phyloP scores from a whole-genome alignment of 2,888 invertebrate species.

The Agriotes lineatus region DNA sequence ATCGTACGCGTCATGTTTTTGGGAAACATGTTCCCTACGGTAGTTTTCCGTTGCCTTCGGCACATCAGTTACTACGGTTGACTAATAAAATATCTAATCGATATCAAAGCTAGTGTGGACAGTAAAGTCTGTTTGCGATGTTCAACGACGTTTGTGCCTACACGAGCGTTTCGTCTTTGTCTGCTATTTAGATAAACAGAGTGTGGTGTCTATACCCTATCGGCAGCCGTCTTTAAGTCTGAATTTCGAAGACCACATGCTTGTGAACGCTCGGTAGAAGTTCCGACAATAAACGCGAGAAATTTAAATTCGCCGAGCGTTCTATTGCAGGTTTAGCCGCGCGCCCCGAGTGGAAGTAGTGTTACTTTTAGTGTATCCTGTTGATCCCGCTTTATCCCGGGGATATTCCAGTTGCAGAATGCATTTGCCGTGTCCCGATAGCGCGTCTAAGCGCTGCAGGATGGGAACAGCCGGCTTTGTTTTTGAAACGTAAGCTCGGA shows the following conservation, averaged over 20 bases:
- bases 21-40: too few species aligned
- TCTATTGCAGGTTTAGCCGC: slow-evolving; percentile 28
- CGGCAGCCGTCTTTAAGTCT: background rate
- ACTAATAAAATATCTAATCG: too few species aligned
- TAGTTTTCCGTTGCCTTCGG: too few species aligned
- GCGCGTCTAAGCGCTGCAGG: slow-evolving; percentile 18
- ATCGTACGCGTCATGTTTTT: too few species aligned
- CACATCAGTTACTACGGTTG: too few species aligned
- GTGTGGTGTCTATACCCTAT: too few species aligned
- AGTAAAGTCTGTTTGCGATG: too few species aligned
- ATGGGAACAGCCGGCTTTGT: slow-evolving; percentile 21
- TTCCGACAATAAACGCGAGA: background rate
- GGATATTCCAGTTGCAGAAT: slow-evolving; percentile 35
- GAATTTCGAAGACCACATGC: background rate
- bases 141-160: too few species aligned
- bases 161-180: too few species aligned
- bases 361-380: slow-evolving; percentile 18
- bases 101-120: too few species aligned
- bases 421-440: slow-evolving; percentile 24
- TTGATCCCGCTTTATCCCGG: slow-evolving; percentile 32
- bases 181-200: too few species aligned
- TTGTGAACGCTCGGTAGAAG: background rate
- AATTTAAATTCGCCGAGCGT: slow-evolving; percentile 32
- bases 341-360: slow-evolving; percentile 24
- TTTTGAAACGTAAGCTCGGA: slow-evolving; percentile 32